Conservation (phyloP, 2,113 vertebrate genomes). For the Lagenorhynchus albirostris region DNA sequence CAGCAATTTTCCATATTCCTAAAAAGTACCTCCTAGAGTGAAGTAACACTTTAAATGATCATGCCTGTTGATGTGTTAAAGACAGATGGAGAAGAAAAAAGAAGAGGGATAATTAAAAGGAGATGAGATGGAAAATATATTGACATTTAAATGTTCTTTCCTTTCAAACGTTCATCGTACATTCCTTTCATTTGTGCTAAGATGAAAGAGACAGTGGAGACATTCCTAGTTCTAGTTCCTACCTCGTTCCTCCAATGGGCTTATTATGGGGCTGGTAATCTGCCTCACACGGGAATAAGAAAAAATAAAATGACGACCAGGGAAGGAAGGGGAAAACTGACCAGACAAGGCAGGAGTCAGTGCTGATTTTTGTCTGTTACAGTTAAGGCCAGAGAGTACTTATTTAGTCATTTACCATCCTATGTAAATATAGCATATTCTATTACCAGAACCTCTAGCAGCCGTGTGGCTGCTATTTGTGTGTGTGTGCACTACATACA, state of each 20-base stretch:
- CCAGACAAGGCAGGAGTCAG: background rate
- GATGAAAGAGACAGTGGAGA: background rate
- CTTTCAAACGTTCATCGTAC: conserved; percentile 27
- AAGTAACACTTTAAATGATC: conserved; percentile 53
- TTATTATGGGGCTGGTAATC: background rate
- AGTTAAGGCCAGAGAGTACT: background rate
- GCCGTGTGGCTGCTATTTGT: background rate
- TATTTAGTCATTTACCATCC: background rate
- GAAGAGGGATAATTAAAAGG: conserved; percentile 27
- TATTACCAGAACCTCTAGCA: background rate
- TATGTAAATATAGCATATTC: background rate
- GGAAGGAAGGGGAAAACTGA: background rate
- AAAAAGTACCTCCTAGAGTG: conserved; percentile 49
- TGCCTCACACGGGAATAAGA: background rate
- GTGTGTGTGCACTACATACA: fast-evolving
- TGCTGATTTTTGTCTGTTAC: background rate
- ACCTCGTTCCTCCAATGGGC: background rate
- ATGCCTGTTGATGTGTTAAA: conserved; percentile 58
- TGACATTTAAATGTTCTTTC: conserved; percentile 67
- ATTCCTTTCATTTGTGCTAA: background rate
- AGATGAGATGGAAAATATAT: conserved; percentile 52
- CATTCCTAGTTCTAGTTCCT: background rate
- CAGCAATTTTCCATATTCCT: conserved; percentile 41
- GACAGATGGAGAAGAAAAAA: conserved; percentile 51
- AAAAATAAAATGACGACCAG: background rate